Conservation (phyloP, 1,140 invertebrate genomes). For the Steinernema feltiae region DNA sequence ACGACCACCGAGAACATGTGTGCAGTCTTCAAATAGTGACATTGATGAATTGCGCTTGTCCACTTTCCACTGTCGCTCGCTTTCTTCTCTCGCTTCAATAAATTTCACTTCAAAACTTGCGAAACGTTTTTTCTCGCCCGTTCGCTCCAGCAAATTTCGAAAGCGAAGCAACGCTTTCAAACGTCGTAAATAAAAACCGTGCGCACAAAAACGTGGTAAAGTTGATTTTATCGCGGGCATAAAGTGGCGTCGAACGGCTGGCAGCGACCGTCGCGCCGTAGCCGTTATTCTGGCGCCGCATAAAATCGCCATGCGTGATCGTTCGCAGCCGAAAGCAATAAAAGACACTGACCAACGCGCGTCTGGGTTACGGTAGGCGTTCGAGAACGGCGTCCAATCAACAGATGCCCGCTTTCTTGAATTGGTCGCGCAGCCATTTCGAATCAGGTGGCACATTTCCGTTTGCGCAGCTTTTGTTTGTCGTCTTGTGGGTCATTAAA, state of each 20-base stretch:
- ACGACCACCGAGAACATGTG: neutral
- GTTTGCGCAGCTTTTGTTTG: slow-evolving; percentile 11
- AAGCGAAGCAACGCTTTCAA: neutral
- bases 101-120: neutral
- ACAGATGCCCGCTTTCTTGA: neutral
- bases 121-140: neutral
- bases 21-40: neutral
- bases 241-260: neutral
- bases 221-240: neutral
- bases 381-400: neutral
- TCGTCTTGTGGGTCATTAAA: neutral
- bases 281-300: neutral
- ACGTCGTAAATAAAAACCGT: neutral
- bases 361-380: neutral
- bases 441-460: neutral
- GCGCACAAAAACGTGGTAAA: neutral
- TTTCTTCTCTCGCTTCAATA: neutral
- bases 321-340: neutral
- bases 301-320: neutral
- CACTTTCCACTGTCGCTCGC: neutral
- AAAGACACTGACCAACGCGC: neutral
- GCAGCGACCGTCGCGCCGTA: neutral
- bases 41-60: neutral
- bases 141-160: neutral
- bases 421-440: neutral